Evolutionary conservation across 2,888 invertebrate species (phyloP).

Genomic region (Zygothrica quintamaculata): DNA sequence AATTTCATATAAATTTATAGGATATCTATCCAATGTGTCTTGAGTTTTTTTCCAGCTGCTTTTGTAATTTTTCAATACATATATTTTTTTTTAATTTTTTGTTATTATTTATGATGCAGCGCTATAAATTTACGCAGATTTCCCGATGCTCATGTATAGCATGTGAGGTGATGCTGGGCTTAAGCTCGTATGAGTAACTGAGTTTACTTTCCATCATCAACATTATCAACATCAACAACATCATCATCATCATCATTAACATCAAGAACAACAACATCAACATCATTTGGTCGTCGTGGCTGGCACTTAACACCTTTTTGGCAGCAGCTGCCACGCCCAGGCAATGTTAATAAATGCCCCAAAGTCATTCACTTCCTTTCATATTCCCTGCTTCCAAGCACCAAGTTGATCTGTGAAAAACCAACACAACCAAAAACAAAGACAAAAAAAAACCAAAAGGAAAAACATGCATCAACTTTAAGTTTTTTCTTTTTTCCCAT

Average conservation of each 20-base stretch:
- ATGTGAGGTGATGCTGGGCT: constrained; percentile 23
- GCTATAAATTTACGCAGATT: constrained; percentile 58
- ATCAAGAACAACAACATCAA: too few species aligned
- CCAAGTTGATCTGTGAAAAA: constrained; percentile 63
- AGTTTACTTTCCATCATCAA: constrained; percentile 58
- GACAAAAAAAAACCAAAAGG: background rate
- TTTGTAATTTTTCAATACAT: constrained; percentile 45
- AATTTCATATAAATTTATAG: too few species aligned
- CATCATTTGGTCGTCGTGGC: constrained; percentile 63
- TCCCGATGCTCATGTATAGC: constrained; percentile 42
- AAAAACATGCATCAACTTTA: constrained; percentile 41
- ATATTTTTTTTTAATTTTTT: constrained; percentile 38
- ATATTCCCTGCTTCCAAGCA: constrained; percentile 7
- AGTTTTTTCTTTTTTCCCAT: too few species aligned
- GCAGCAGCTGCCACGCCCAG: constrained; percentile 70
- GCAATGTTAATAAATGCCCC: constrained; percentile 70
- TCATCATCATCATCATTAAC: too few species aligned
- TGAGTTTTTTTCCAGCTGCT: constrained; percentile 36
- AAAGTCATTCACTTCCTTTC: background rate
- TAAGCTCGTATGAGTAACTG: constrained; percentile 47
- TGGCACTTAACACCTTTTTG: constrained; percentile 69
- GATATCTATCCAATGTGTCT: constrained; percentile 24
- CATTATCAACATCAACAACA: too few species aligned
- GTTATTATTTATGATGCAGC: constrained; percentile 50
- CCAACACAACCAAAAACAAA: constrained; percentile 14